Conservation (phyloP, 2,113 vertebrate genomes). For the Mohoua ochrocephala region DNA sequence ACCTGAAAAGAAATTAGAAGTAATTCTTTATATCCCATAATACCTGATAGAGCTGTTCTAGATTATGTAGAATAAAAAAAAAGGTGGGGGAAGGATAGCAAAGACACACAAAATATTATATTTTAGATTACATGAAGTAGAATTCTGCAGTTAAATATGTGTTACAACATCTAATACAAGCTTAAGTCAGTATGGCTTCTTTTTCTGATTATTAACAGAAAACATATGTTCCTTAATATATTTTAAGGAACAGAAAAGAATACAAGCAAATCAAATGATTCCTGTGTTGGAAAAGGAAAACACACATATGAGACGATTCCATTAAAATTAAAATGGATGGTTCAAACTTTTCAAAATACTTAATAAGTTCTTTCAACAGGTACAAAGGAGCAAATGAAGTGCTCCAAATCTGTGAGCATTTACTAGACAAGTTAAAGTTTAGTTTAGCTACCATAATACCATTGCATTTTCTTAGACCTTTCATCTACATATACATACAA, state of each 20-base stretch:
- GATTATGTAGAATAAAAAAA: not conserved
- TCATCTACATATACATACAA: not conserved
- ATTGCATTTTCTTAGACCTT: not conserved
- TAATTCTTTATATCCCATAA: not conserved
- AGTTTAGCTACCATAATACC: not conserved
- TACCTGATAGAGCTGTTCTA: not conserved
- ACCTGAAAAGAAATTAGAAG: not conserved
- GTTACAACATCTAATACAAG: not conserved
- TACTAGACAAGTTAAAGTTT: not conserved
- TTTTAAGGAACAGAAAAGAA: constrained; percentile 10
- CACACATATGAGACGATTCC: not conserved
- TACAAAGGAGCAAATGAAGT: not conserved
- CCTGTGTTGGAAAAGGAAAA: not conserved
- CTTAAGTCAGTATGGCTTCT: not conserved
- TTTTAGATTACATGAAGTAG: not conserved
- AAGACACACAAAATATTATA: not conserved
- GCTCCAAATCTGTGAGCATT: not conserved
- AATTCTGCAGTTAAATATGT: not conserved
- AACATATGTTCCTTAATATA: not conserved
- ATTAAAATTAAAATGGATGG: not conserved
- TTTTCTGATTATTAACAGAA: not conserved
- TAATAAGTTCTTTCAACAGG: not conserved
- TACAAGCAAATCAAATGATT: not conserved
- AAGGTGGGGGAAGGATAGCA: fast-evolving
- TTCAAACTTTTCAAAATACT: not conserved